Evolutionary conservation across 2,113 vertebrate genomes (phyloP), one percentile per base, ranked within the genome.

Genomic region (Pygoscelis antarcticus): DNA sequence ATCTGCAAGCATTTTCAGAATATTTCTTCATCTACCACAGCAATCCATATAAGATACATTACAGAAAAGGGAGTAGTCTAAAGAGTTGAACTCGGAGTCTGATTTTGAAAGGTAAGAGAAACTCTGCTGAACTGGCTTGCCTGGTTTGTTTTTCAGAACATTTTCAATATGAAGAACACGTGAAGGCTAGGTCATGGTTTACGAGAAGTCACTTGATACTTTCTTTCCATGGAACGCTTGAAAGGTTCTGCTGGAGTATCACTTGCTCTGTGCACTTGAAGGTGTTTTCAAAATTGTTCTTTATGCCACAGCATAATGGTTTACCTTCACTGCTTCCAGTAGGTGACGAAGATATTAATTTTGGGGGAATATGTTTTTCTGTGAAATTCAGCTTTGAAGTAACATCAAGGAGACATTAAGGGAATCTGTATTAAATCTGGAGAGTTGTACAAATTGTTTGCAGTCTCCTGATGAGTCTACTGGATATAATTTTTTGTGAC

Each of bases 121-220:
- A n/a, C 81, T 88, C 16, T 79, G 46, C 42, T 87, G 61, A 76
- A 55, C 66, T 89, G 42, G 5, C 71, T 90, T 79, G 84, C 69
- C 47, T 93, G 81, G 19, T 86, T 95, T 95, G 57, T 76, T 96
- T 96, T 95, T 78, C 71, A 89, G 91, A 88, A 47, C 72, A 22
- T 72, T 84, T 83, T 90, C 16, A 47, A 21, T 66, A 51, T 65
- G 62, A 94, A 23, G 25, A 93, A 77, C 47, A 78, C 58, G 69
- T 68, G 71, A 94, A 91, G 71, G 22, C 62, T 85, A 87, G 62
- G 61, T 85, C 77, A 87, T 90, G 58, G n/a, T 87, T 95, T 96
- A 89, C 4, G 29, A 95, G 89, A 42, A 93, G 88, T 93, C 72
- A 95, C 60, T 79, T 72, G 90, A 91, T 96, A 95, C 87, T 93